phyloP scores from a whole-genome alignment of 2,888 invertebrate genomes.

The Panzeria rudis region DNA sequence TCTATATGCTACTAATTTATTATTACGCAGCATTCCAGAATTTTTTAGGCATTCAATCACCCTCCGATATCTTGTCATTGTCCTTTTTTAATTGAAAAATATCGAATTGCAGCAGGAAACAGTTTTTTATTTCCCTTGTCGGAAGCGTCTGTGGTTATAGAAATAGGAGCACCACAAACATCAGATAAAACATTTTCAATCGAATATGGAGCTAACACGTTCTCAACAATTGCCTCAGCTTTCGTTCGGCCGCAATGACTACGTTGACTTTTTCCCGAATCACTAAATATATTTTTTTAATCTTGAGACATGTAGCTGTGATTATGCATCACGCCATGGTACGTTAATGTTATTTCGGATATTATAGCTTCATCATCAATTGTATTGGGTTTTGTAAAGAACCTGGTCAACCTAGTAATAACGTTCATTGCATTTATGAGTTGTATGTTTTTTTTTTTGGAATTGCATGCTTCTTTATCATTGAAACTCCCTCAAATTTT shows the following conservation, averaged over 20 bases:
- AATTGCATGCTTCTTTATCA: background rate
- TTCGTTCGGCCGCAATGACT: constrained; percentile 13
- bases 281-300: constrained; percentile 21
- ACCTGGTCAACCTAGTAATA: background rate
- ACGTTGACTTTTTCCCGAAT: constrained; percentile 6
- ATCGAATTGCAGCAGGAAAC: background rate
- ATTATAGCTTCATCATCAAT: no score
- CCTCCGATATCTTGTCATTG: background rate
- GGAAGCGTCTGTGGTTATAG: background rate
- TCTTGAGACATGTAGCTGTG: no score
- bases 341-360: no score
- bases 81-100: background rate
- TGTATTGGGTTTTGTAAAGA: background rate
- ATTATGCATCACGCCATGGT: no score
- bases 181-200: background rate
- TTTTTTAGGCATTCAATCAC: no score
- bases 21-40: no score
- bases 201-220: constrained; percentile 7
- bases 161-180: background rate
- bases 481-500: background rate
- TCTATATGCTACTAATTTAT: no score
- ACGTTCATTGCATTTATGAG: background rate
- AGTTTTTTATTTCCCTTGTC: background rate
- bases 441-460: background rate
- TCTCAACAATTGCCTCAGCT: constrained; percentile 15